Conservation (phyloP, 2,113 vertebrate genomes). For the Urocynchramus pylzowi region DNA sequence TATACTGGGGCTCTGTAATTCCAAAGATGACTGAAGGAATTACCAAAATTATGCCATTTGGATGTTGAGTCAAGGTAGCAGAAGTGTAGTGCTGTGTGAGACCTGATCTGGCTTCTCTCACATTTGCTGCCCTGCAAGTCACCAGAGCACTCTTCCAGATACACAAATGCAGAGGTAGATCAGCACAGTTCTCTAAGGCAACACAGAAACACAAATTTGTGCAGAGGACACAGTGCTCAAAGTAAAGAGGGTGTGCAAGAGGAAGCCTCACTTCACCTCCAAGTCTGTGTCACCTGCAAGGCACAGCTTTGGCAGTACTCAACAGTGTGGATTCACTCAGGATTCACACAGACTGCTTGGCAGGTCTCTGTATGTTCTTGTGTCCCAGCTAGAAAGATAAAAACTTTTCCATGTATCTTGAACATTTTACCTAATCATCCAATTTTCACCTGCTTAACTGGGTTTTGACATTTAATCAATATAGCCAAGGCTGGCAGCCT, state of each 20-base stretch:
- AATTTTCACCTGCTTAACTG: conserved; percentile 24
- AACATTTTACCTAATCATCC: background rate
- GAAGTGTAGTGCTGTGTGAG: background rate
- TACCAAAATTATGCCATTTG: background rate
- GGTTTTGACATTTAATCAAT: background rate
- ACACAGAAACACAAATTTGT: background rate
- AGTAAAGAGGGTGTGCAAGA: accelerated
- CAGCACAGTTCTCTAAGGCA: background rate
- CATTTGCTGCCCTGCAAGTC: background rate
- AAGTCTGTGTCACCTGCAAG: background rate
- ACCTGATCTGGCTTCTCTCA: background rate
- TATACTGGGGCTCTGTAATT: background rate
- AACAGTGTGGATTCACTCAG: background rate
- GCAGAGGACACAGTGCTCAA: background rate
- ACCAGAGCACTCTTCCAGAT: background rate
- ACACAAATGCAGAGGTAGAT: background rate
- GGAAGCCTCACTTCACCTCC: background rate
- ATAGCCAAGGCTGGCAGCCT: background rate
- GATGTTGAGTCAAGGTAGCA: background rate
- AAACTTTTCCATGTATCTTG: background rate
- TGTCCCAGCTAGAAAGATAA: background rate
- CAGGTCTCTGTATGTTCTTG: background rate
- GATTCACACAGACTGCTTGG: background rate
- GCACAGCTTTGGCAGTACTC: background rate
- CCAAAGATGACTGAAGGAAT: background rate